A percentile compares a stretch with the other conserved stretches of the same genome.
Evolutionary conservation across 2,797 vertebrate species (phyloP).

Genomic region (Siniperca undulata): DNA sequence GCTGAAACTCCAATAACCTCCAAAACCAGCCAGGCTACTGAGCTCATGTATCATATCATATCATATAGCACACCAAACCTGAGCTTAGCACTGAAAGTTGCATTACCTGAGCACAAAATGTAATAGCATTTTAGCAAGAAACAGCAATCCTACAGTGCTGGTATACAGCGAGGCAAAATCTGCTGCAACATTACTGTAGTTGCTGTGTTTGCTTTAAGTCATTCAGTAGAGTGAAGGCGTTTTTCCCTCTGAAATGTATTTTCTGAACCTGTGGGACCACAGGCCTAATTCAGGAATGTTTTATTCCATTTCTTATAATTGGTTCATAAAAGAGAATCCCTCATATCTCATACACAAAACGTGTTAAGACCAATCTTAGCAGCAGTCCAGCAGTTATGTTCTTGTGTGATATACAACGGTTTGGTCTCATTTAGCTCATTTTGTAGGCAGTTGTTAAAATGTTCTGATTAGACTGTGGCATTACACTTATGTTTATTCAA

Average conservation of each 20-base stretch:
- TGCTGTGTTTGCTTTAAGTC: slow-evolving; percentile 35
- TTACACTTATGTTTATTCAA: background rate
- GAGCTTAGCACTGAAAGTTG: slow-evolving; percentile 45
- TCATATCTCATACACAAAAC: slow-evolving; percentile 9
- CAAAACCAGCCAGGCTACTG: slow-evolving; percentile 36
- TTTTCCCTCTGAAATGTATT: slow-evolving; percentile 18
- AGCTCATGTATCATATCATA: slow-evolving; percentile 71
- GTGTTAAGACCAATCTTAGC: background rate
- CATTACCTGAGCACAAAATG: slow-evolving; percentile 55
- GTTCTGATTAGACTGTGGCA: background rate
- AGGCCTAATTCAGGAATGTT: slow-evolving; percentile 8
- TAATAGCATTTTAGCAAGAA: slow-evolving; percentile 54
- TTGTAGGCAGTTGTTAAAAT: background rate
- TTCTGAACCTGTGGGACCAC: slow-evolving; percentile 14
- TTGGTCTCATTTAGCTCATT: background rate
- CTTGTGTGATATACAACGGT: background rate
- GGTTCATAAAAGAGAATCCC: slow-evolving; percentile 37
- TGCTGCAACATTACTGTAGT: slow-evolving; percentile 26
- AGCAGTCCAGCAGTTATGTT: background rate
- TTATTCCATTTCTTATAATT: slow-evolving; percentile 41
- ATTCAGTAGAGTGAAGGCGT: slow-evolving; percentile 6
- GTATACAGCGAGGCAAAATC: slow-evolving; percentile 11
- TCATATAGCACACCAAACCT: slow-evolving; percentile 30
- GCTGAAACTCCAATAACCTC: slow-evolving; percentile 68
- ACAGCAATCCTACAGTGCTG: slow-evolving; percentile 25